Conservation (phyloP, 2,797 vertebrate species). For the Danio albolineatus region DNA sequence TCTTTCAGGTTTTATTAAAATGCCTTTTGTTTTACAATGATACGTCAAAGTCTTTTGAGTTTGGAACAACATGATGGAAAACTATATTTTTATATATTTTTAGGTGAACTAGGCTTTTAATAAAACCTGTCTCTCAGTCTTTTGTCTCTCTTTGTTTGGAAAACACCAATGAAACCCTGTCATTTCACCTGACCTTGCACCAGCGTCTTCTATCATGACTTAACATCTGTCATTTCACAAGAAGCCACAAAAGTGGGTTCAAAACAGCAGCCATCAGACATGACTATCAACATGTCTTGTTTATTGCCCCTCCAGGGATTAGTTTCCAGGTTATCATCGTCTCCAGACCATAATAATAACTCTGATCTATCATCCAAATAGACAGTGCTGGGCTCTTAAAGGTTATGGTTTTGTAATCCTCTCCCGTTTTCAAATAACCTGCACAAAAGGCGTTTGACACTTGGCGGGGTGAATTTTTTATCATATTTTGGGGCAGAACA, state of each 20-base stretch:
- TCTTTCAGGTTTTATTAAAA: too few relatives aligned
- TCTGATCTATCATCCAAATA: conserved; percentile 50
- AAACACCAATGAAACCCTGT: conserved; percentile 13
- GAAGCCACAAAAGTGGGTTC: conserved; percentile 21
- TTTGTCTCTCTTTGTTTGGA: neutral
- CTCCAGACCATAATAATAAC: conserved; percentile 44
- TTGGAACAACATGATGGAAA: too few relatives aligned
- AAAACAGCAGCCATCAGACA: conserved; percentile 38
- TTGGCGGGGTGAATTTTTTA: conserved; percentile 30
- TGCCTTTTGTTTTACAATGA: too few relatives aligned
- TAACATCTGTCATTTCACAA: conserved; percentile 40
- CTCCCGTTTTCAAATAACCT: conserved; percentile 29
- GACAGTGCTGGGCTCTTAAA: conserved; percentile 49
- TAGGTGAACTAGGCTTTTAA: too few relatives aligned
- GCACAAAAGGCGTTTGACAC: conserved; percentile 16
- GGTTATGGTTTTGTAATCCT: conserved; percentile 44
- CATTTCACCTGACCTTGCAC: conserved; percentile 32
- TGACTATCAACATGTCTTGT: conserved; percentile 33
- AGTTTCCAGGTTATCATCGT: conserved; percentile 45
- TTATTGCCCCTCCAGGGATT: conserved; percentile 39
- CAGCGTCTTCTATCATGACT: neutral
- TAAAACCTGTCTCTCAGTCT: neutral
- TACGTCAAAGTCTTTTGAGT: too few relatives aligned
- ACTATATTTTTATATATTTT: too few relatives aligned
- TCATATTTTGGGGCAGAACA: conserved; percentile 35